Conservation (phyloP, 1,140 invertebrate genomes). For the Drosophila aff. region DNA sequence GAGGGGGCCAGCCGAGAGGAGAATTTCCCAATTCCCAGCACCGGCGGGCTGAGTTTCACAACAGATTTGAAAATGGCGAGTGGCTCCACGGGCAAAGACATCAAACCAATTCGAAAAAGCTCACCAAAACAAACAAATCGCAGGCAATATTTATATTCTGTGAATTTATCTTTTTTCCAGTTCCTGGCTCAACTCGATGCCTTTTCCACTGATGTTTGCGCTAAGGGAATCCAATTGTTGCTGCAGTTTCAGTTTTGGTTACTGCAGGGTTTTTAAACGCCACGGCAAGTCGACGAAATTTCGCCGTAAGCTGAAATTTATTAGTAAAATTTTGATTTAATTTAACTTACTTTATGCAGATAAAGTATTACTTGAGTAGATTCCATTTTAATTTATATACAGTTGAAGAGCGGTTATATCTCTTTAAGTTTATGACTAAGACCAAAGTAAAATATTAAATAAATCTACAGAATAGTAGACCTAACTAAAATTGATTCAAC, state of each 20-base stretch:
- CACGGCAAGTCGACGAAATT: conserved; percentile 37
- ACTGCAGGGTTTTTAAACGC: conserved; percentile 5
- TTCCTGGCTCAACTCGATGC: conserved; percentile 31
- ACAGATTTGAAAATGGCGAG: conserved; percentile 39
- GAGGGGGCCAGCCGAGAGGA: neutral
- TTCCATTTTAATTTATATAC: neutral
- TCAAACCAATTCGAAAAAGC: conserved; percentile 27
- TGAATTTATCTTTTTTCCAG: conserved; percentile 21
- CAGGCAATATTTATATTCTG: conserved; percentile 35
- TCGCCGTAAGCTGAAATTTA: neutral
- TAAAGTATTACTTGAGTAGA: too few species aligned
- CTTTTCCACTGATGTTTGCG: conserved; percentile 16
- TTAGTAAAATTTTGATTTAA: neutral
- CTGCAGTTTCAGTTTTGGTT: conserved; percentile 19
- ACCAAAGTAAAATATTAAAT: neutral
- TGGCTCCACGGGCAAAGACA: conserved; percentile 32
- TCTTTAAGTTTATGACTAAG: neutral
- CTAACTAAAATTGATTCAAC: neutral
- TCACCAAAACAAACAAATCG: conserved; percentile 40
- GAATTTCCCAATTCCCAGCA: conserved; percentile 25
- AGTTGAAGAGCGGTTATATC: neutral
- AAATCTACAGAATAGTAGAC: neutral
- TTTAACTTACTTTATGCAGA: too few species aligned
- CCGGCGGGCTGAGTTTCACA: conserved; percentile 13
- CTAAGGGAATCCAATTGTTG: conserved; percentile 32